A percentile compares a stretch with the other conserved stretches of the same genome.
phyloP scores from a whole-genome alignment of 2,797 vertebrate genomes.

The Anisognathus igniventris region DNA sequence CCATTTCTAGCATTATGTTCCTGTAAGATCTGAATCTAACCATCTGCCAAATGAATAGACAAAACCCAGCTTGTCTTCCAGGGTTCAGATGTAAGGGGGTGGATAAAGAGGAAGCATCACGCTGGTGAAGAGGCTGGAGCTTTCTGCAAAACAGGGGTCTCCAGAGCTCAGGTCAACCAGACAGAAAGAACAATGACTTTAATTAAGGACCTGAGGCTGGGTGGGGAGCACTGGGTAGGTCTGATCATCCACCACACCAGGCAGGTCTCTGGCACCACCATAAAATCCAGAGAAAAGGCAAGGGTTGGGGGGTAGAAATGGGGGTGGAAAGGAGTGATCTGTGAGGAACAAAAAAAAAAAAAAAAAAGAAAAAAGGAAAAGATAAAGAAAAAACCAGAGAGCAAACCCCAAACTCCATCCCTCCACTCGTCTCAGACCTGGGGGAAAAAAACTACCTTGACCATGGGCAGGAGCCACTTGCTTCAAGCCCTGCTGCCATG shows the following conservation, averaged over 20 bases:
- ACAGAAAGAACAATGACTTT: neutral
- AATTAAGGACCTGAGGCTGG: neutral
- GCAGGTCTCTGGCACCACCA: neutral
- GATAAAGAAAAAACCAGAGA: neutral
- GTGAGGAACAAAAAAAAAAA: fast-evolving
- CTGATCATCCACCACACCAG: neutral
- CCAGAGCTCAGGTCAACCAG: neutral
- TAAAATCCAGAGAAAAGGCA: neutral
- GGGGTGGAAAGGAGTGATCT: neutral
- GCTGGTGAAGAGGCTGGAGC: neutral
- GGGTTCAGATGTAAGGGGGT: conserved; percentile 52
- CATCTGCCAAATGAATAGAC: conserved; percentile 55
- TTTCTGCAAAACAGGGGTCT: neutral
- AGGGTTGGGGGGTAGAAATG: neutral
- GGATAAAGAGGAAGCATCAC: conserved; percentile 6
- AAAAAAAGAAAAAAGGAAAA: fast-evolving
- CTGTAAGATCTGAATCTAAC: conserved; percentile 52
- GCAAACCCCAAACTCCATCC: neutral
- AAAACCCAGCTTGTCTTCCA: conserved; percentile 50
- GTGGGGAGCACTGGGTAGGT: neutral
- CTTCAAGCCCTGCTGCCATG: neutral
- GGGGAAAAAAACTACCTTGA: neutral
- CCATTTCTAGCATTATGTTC: conserved; percentile 45
- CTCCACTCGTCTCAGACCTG: neutral
- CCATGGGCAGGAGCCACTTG: neutral